Evolutionary conservation across 2,888 invertebrate genomes (phyloP), one percentile per base, ranked within the genome.

Genomic region (Blera fallax): DNA sequence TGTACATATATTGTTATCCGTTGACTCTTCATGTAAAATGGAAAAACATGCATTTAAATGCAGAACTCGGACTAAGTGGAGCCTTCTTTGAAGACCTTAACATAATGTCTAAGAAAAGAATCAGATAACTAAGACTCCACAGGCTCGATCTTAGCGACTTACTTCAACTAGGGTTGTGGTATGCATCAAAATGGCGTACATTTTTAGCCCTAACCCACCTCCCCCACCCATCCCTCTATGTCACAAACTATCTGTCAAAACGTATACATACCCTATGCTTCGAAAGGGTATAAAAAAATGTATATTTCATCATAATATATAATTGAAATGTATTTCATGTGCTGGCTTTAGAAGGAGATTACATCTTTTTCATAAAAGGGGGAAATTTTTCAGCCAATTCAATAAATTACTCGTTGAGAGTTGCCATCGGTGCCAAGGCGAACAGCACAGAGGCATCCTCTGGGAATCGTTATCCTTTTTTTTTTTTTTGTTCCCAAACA

Each of bases 321-420:
- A 83, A 83, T 83, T 83, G 83, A 78, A 83, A 78, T 83, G 78
- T 83, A 67, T 72, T 78, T 72, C 40, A 60, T 43, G 70, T 82
- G 58, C 48, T 29, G 27, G 58, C 72, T 29, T 72, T 21, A 14
- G 32, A 14, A 14, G 29, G 58, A 67, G 82, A 83, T 78, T 72
- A 72, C 52, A 77, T 82, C 70, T 77, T 70, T 70, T 77, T 70
- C 40, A 76, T 62, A 69, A 76, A 77, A 77, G 65, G 32, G 24
- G 52, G 58, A 77, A 60, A 72, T 83, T 83, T 81, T 83, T 73
- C 58, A 83, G 65, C 60, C 83, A 78, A 67, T 83, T 83, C 83
- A 72, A 78, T 83, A 83, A 82, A 78, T 83, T 54, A 78, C 82
- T 54, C 52, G 72, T 37, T 72, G 64, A 78, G 72, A 72, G 82